Percentiles rank a stretch among this genome's conserved stretches.
Evolutionary conservation across 1,140 invertebrate species (phyloP).

Genomic region (Drosophila melanica): DNA sequence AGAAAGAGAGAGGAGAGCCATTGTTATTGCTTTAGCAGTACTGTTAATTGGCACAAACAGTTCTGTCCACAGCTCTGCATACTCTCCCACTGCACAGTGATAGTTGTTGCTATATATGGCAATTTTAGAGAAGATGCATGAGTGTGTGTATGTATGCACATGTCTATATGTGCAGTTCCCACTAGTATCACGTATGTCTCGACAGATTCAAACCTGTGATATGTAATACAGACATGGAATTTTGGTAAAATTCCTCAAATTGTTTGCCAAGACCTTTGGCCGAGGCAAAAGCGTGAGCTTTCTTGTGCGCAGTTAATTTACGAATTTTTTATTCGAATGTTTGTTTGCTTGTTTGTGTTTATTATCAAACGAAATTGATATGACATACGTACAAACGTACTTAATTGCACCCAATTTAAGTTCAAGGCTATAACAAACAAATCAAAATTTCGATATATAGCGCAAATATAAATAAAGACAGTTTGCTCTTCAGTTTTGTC

Average conservation of each 20-base stretch:
- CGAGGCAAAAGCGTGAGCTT: conserved; percentile 40
- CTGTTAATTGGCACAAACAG: conserved; percentile 6
- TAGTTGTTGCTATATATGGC: conserved; percentile 42
- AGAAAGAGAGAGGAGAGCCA: background rate
- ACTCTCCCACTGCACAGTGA: conserved; percentile 19
- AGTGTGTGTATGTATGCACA: background rate
- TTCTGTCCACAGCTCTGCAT: background rate
- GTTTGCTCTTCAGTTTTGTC: conserved; percentile 26
- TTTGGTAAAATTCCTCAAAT: conserved; percentile 48
- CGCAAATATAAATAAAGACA: conserved; percentile 15
- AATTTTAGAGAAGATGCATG: conserved; percentile 29
- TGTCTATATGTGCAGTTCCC: conserved; percentile 3
- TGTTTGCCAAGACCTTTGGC: conserved; percentile 51
- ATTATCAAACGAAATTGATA: conserved; percentile 58
- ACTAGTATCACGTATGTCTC: conserved; percentile 32
- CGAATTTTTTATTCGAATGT: conserved; percentile 40
- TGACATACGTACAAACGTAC: conserved; percentile 26
- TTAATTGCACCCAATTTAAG: conserved; percentile 68
- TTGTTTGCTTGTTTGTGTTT: conserved; percentile 54
- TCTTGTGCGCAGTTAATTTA: conserved; percentile 58
- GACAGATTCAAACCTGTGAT: conserved; percentile 39
- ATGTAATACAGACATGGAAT: conserved; percentile 41
- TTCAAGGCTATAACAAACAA: conserved; percentile 63
- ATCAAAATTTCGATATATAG: conserved; percentile 48
- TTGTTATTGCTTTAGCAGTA: conserved; percentile 2